Evolutionary conservation across 2,113 vertebrate species (phyloP).

Genomic region (Crotophaga sulcirostris): DNA sequence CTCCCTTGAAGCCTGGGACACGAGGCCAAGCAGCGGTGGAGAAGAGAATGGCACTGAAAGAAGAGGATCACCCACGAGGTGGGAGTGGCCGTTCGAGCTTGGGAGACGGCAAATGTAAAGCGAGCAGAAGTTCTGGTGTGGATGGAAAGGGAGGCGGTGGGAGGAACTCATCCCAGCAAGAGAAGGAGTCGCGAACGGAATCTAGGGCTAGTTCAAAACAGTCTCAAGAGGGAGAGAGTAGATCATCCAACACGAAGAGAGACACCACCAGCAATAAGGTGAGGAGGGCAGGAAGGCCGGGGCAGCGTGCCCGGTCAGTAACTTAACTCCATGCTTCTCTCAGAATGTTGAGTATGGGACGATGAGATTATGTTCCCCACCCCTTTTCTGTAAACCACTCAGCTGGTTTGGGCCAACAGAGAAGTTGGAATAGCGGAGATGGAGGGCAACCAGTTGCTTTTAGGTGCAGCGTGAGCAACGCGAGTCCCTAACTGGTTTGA

Average conservation of each 20-base stretch:
- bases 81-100: background rate
- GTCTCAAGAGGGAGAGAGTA: conserved; percentile 67
- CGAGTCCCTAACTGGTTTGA: background rate
- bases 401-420: background rate
- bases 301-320: background rate
- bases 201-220: conserved; percentile 58
- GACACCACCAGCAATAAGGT: conserved; percentile 70
- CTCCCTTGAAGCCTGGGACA: background rate
- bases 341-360: background rate
- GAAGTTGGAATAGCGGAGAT: background rate
- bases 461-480: background rate
- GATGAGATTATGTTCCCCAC: background rate
- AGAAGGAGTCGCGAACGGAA: conserved; percentile 68
- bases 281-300: conserved; percentile 61
- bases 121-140: background rate
- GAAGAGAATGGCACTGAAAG: conserved; percentile 36
- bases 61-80: background rate
- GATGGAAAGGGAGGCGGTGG: conserved; percentile 46
- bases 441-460: background rate
- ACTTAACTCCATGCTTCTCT: conserved; percentile 27
- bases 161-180: conserved; percentile 60
- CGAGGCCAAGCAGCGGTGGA: conserved; percentile 19
- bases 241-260: conserved; percentile 37
- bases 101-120: conserved; percentile 46
- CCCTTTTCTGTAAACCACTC: background rate